Evolutionary conservation across 2,888 invertebrate species (phyloP).

Genomic region (Lutraria lutraria): DNA sequence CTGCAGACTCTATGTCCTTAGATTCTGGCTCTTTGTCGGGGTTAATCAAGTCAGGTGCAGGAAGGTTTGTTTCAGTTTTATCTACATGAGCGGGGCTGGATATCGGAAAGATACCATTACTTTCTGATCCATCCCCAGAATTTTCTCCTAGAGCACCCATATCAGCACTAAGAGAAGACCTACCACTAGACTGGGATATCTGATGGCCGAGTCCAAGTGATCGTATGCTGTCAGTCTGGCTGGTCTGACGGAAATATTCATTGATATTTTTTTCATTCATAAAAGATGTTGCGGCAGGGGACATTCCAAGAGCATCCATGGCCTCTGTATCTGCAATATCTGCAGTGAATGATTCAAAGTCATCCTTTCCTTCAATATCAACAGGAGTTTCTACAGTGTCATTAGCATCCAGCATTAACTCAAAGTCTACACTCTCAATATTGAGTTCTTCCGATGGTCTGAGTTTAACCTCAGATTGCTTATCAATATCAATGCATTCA

Average conservation of each 20-base stretch:
- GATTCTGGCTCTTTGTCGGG: not conserved
- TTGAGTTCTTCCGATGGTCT: slow-evolving; percentile 48
- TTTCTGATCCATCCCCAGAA: slow-evolving; percentile 36
- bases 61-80: slow-evolving; percentile 27
- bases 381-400: slow-evolving; percentile 67
- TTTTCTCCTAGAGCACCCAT: slow-evolving; percentile 1
- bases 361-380: slow-evolving; percentile 74
- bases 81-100: slow-evolving; percentile 41
- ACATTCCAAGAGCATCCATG: slow-evolving; percentile 72
- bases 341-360: slow-evolving; percentile 82
- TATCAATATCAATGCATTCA: slow-evolving; percentile 36
- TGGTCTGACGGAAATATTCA: slow-evolving; percentile 67
- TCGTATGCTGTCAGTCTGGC: slow-evolving; percentile 56
- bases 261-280: slow-evolving; percentile 64
- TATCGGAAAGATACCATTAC: slow-evolving; percentile 10
- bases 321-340: slow-evolving; percentile 72
- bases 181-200: slow-evolving; percentile 59
- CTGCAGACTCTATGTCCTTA: not conserved
- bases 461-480: slow-evolving; percentile 27
- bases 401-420: slow-evolving; percentile 61
- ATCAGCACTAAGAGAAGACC: slow-evolving; percentile 47
- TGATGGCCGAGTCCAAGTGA: slow-evolving; percentile 61
- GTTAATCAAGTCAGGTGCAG: slow-evolving; percentile 37
- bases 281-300: slow-evolving; percentile 68
- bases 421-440: slow-evolving; percentile 68